Evolutionary conservation across 2,797 vertebrate genomes (phyloP).

Genomic region (Spinus pinus): DNA sequence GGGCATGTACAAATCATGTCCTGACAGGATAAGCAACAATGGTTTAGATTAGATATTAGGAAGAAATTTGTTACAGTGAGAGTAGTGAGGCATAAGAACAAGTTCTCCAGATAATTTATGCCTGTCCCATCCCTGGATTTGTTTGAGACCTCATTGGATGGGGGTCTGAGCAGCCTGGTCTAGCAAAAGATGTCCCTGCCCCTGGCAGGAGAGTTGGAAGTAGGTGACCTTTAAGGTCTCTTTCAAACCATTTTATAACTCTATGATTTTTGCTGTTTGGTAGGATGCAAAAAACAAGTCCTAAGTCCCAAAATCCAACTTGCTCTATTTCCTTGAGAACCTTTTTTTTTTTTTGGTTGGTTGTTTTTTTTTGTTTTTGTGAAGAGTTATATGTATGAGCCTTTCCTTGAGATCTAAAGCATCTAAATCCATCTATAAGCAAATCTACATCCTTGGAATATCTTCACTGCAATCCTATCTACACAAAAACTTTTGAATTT

Average conservation of each 20-base stretch:
- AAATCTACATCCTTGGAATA: neutral
- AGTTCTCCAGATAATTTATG: neutral
- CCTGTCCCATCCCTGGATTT: neutral
- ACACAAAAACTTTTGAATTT: neutral
- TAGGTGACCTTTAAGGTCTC: neutral
- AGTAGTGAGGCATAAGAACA: neutral
- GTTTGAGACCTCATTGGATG: neutral
- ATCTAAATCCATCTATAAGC: neutral
- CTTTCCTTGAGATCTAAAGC: neutral
- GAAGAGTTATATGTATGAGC: neutral
- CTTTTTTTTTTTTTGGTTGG: neutral
- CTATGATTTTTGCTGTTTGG: neutral
- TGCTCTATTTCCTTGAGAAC: neutral
- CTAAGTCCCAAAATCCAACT: neutral
- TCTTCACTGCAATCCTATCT: neutral
- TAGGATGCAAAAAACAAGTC: neutral
- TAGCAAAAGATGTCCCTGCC: fast-evolving
- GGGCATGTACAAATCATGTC: neutral
- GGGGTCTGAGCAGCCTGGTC: neutral
- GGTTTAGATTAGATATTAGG: neutral
- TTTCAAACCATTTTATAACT: neutral
- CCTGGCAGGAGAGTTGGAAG: fast-evolving
- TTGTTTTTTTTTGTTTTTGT: neutral
- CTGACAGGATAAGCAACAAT: fast-evolving
- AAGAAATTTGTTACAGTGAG: neutral